phyloP scores from a whole-genome alignment of 1,140 invertebrate species.

The Tribolium madens region DNA sequence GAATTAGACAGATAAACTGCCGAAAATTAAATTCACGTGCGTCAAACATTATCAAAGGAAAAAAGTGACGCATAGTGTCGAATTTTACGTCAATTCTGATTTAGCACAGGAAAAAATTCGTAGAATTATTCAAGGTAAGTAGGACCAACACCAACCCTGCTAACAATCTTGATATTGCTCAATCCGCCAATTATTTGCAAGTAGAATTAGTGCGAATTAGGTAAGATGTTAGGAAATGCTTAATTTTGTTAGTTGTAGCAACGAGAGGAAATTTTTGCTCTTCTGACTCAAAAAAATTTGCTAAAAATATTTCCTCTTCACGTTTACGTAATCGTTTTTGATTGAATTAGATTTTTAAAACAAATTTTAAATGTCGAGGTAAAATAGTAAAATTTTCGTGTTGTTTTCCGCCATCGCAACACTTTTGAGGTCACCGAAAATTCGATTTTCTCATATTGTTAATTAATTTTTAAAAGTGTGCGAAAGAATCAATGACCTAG shows the following conservation, averaged over 20 bases:
- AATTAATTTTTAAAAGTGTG: too few relatives aligned
- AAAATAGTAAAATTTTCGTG: not conserved
- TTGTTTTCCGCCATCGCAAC: conserved; percentile 2
- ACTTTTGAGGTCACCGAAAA: not conserved
- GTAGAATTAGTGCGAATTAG: conserved; percentile 10
- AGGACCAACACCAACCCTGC: conserved; percentile 3
- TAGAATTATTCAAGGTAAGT: not conserved
- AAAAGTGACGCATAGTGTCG: not conserved
- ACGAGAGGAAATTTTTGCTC: not conserved
- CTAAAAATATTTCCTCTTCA: not conserved
- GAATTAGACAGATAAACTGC: not conserved
- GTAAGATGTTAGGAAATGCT: conserved; percentile 2
- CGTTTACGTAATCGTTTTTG: not conserved
- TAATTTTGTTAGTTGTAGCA: conserved; percentile 6
- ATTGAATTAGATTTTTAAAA: not conserved
- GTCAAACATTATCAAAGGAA: not conserved
- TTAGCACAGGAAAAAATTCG: not conserved
- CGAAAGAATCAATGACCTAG: not conserved
- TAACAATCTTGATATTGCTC: not conserved
- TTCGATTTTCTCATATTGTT: not conserved
- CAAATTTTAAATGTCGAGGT: conserved; percentile 29
- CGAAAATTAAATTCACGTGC: not conserved
- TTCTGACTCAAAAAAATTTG: too few relatives aligned
- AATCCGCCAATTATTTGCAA: conserved; percentile 3
- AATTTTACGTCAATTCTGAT: not conserved